Base-by-base conservation (phyloP, 1,140 invertebrate genomes). In the Brachionus asplanchnoidis region DNA sequence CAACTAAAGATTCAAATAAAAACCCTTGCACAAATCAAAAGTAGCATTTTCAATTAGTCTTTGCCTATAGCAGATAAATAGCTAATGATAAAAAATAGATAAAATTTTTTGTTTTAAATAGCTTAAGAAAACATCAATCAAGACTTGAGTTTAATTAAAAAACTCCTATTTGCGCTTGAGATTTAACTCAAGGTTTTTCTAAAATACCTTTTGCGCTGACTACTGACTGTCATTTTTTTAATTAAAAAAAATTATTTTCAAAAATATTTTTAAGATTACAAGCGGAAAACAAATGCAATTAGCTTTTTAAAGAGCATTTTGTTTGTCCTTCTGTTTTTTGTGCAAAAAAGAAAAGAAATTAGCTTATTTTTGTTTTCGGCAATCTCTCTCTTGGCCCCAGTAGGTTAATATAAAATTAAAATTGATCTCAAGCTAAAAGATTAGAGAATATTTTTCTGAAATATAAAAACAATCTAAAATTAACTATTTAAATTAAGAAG, bases 81-180 rank as follows among this genome's bases (percentile, higher is more conserved):
- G 12, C 36, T 73, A 42, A 42, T 40, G 32, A 42, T 20, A 42
- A 73, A 36, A 73, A 23, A 73, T 14, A 73, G 68, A 73, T 73
- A 73, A 73, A 73, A 73, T 42, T 42, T 42, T 42, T 73, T 73
- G 36, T 42, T 73, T 73, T 40, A 73, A 73, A 42, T 40, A 68
- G 66, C 66, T 68, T 68, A 73, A 42, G 20, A 73, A 73, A 73
- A 73, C 68, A 73, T 73, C 68, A 73, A 73, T 73, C 68, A 42
- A 73, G 68, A 73, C 23, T 73, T 40, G 40, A 42, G 12, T 73
- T 73, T 73, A 73, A 73, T 73, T 73, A 73, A 73, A 73, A 73
- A 73, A 73, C 28, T 60, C 53, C 53, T 60, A 60, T 60, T 60
- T 60, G 53, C 53, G 53, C 20, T 60, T 26, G 53, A 73, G 40